Percentiles rank a stretch among this genome's conserved stretches.
Conservation (phyloP, 2,113 vertebrate genomes). For the Cyanoramphus novaezelandiae region DNA sequence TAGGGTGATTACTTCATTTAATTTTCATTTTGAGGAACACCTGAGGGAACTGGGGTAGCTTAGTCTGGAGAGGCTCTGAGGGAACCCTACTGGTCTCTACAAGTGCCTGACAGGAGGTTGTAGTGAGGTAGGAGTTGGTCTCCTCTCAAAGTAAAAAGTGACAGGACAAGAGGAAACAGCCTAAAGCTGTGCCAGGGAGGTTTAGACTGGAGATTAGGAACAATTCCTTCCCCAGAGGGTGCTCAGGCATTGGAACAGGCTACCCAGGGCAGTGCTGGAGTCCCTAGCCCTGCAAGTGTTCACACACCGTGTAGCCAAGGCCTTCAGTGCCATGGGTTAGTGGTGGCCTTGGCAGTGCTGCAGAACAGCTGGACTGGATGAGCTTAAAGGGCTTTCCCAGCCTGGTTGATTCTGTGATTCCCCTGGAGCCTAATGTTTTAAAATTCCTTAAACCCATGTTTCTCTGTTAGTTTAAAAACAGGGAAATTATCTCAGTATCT, state of each 20-base stretch:
- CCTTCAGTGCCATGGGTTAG: background rate
- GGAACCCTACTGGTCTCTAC: background rate
- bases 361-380: background rate
- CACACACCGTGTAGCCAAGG: background rate
- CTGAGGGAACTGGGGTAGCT: background rate
- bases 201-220: background rate
- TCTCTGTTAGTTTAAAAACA: background rate
- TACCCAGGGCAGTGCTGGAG: background rate
- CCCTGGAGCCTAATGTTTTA: background rate
- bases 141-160: background rate
- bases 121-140: background rate
- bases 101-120: background rate
- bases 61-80: background rate
- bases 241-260: background rate
- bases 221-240: background rate
- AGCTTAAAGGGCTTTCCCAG: background rate
- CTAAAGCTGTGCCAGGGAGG: background rate
- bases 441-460: slow-evolving; percentile 35
- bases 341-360: background rate
- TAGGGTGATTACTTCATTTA: slow-evolving; percentile 11
- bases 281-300: background rate
- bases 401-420: background rate
- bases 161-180: background rate
- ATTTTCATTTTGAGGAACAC: background rate
- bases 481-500: background rate